Evolutionary conservation across 2,888 invertebrate species (phyloP).

Genomic region (Lomographa bimaculata): DNA sequence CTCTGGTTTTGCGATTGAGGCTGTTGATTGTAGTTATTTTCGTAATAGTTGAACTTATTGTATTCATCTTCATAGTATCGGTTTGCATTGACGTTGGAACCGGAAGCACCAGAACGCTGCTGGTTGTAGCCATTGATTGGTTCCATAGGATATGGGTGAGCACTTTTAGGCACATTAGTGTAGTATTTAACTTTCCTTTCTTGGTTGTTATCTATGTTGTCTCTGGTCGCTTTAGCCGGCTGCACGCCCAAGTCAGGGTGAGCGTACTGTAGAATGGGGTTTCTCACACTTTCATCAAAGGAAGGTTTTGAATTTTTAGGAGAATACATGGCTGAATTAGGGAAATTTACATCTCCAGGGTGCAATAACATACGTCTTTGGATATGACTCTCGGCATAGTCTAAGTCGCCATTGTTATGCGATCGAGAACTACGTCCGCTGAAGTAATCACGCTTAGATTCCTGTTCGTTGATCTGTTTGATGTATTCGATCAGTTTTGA

Average conservation of each 20-base stretch:
- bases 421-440: constrained; percentile 78
- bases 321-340: constrained; percentile 86
- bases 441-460: constrained; percentile 84
- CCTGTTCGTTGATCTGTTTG: constrained; percentile 86
- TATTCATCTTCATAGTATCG: constrained; percentile 77
- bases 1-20: constrained; percentile 49
- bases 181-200: constrained; percentile 78
- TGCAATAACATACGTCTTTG: constrained; percentile 89
- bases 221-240: constrained; percentile 85
- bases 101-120: constrained; percentile 72
- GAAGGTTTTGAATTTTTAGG: constrained; percentile 84
- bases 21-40: constrained; percentile 65
- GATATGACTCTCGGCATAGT: constrained; percentile 82
- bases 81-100: constrained; percentile 69
- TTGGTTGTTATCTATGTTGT: constrained; percentile 52
- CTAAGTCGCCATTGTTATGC: constrained; percentile 70
- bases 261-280: constrained; percentile 90
- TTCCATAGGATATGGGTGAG: constrained; percentile 83
- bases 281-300: constrained; percentile 88
- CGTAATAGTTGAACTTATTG: constrained; percentile 82
- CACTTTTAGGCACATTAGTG: constrained; percentile 79
- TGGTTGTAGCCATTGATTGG: constrained; percentile 69
- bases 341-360: constrained; percentile 85
- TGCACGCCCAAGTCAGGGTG: constrained; percentile 92
- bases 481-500: constrained; percentile 86